Conservation (phyloP, 2,888 invertebrate species). For the Panzeria rudis region DNA sequence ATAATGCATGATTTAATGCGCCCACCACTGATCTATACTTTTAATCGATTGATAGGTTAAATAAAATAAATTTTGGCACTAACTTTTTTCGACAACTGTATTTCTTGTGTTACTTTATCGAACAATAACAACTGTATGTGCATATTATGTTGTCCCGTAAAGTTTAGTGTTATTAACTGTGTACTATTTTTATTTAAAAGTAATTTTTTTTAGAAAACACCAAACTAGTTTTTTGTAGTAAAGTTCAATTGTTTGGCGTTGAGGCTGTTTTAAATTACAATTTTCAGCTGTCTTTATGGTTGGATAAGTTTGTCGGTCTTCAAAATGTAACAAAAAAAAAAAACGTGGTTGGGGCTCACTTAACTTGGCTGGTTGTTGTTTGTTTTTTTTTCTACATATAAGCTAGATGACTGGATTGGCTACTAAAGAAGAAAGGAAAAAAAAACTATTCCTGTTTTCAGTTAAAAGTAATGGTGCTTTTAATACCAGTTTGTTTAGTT, state of each 20-base stretch:
- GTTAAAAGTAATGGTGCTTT: conserved; percentile 60
- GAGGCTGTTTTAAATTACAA: conserved; percentile 63
- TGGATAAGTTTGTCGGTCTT: conserved; percentile 68
- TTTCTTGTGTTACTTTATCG: background rate
- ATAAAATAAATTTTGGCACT: background rate
- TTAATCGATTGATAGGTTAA: too few relatives aligned
- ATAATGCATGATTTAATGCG: too few relatives aligned
- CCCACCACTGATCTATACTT: too few relatives aligned
- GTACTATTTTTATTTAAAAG: conserved; percentile 2
- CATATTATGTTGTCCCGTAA: conserved; percentile 4
- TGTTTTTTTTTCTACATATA: background rate
- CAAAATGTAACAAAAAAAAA: conserved; percentile 30
- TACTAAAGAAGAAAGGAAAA: conserved; percentile 24
- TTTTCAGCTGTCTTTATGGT: conserved; percentile 71
- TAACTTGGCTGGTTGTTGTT: conserved; percentile 26
- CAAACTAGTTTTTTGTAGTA: conserved; percentile 57
- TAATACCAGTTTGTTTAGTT: conserved; percentile 64
- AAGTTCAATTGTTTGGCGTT: conserved; percentile 70
- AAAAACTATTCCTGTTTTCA: conserved; percentile 50
- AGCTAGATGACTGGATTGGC: conserved; percentile 32
- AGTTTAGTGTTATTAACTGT: conserved; percentile 17
- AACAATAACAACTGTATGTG: background rate
- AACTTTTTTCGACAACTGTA: background rate
- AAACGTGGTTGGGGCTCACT: conserved; percentile 35
- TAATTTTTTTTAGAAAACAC: background rate